A percentile compares a stretch with the other conserved stretches of the same genome.
Evolutionary conservation across 2,888 invertebrate species (phyloP).

Genomic region (Cerastoderma edule): DNA sequence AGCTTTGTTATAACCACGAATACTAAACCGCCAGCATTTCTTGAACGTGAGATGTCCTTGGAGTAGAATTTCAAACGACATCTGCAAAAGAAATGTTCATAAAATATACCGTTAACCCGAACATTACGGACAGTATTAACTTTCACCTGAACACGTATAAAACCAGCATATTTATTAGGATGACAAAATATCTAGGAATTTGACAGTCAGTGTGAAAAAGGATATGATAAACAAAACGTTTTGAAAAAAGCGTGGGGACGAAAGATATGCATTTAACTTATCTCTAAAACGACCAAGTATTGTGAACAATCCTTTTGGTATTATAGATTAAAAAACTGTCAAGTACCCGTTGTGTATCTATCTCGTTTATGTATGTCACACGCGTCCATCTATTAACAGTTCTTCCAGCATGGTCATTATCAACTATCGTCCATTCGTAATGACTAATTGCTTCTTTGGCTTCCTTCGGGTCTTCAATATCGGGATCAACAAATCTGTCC

Average conservation of each 20-base stretch:
- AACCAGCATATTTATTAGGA: no score
- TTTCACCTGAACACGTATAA: no score
- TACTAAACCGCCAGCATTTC: conserved; percentile 27
- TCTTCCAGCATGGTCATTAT: not conserved
- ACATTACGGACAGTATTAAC: not conserved
- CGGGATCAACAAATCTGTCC: conserved; percentile 20
- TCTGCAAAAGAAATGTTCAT: not conserved
- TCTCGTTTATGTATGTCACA: no score
- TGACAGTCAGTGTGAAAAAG: no score
- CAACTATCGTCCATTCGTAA: conserved; percentile 30
- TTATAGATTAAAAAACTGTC: not conserved
- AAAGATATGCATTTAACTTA: no score
- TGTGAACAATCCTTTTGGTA: no score
- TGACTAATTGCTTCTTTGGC: conserved; percentile 8
- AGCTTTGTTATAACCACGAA: conserved; percentile 27
- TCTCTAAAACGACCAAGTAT: no score
- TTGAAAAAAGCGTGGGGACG: no score
- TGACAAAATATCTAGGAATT: no score
- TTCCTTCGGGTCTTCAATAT: conserved; percentile 21
- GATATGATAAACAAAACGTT: no score
- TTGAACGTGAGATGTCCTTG: not conserved
- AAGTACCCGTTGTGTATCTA: not conserved
- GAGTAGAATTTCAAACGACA: conserved; percentile 1
- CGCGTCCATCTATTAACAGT: not conserved
- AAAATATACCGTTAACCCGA: not conserved